These are phyloP conservation scores for Tiliacea aurago DNA, from an alignment of 2,888 invertebrate genomes.

Conservation along the genomic window DNA sequence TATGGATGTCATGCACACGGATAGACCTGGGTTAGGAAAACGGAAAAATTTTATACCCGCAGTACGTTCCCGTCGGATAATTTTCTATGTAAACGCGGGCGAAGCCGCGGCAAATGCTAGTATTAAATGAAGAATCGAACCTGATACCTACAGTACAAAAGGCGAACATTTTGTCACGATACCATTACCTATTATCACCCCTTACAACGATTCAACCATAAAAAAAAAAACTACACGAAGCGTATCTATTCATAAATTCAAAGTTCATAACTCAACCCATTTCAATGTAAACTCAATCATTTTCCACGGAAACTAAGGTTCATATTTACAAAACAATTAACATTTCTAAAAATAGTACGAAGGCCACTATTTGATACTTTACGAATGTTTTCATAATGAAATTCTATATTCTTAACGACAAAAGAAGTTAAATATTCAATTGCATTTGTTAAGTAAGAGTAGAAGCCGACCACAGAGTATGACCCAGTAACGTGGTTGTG, in stretches of 20 bases:
- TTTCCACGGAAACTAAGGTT: background rate
- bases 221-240: constrained; percentile 13
- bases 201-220: constrained; percentile 27
- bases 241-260: background rate
- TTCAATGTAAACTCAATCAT: constrained; percentile 10
- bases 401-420: background rate
- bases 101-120: background rate
- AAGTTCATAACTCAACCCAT: background rate
- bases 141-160: background rate
- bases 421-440: background rate
- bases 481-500: background rate
- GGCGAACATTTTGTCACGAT: background rate
- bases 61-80: too few relatives aligned
- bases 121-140: background rate
- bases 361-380: constrained; percentile 38
- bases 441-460: background rate
- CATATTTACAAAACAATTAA: background rate
- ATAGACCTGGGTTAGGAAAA: too few relatives aligned
- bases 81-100: too few relatives aligned
- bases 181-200: constrained; percentile 29
- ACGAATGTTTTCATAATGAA: constrained; percentile 6
- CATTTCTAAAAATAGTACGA: constrained; percentile 27
- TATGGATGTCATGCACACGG: too few relatives aligned
- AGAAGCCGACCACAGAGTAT: background rate
- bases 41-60: too few relatives aligned